Evolutionary conservation across 1,140 invertebrate genomes (phyloP), one percentile per base, ranked within the genome.

Genomic region (Dreissena polymorpha): DNA sequence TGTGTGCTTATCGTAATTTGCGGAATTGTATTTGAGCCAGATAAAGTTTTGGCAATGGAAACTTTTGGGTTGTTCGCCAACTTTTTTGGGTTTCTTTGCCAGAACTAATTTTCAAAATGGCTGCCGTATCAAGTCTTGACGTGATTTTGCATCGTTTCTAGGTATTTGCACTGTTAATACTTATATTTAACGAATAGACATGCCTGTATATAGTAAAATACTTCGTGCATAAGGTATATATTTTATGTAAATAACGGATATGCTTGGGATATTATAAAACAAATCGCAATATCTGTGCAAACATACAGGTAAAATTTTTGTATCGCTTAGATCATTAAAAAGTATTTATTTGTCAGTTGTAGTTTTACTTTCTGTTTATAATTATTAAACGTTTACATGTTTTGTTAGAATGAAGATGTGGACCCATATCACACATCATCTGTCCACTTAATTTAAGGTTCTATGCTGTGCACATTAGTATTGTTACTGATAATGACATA

Each of bases 91-190:
- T 64, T 74, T 68, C 72, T 53, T 83, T 86, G 79, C 81, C 81
- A 83, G 72, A 85, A 89, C 86, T 88, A 88, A 86, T 87, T 88
- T 89, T 81, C 88, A 89, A 89, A 83, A 89, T 89, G 88, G 88
- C 88, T 86, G 87, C 86, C 86, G 51, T 76, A 75, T 89, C 88
- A 84, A 88, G 88, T 89, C 86, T 79, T 88, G 84, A 88, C 88
- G 88, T 89, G 88, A 86, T 74, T 86, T 81, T 76, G 69, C 53
- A 69, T 74, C 69, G 68, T 76, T 79, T 78, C 64, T 55, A 78
- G 50, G 57, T 18, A 25, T 50, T 55, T 18, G 49, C 39, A 8
- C 39, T 39, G 39, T 39, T 39, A 8, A 39, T 39, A 39, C 39
- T 39, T 2, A 2, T 39, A 39, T 5, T 39, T 5, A 39, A 39